Base-by-base conservation (phyloP, 2,888 invertebrate species). In the Drosophila paucipuncta region DNA sequence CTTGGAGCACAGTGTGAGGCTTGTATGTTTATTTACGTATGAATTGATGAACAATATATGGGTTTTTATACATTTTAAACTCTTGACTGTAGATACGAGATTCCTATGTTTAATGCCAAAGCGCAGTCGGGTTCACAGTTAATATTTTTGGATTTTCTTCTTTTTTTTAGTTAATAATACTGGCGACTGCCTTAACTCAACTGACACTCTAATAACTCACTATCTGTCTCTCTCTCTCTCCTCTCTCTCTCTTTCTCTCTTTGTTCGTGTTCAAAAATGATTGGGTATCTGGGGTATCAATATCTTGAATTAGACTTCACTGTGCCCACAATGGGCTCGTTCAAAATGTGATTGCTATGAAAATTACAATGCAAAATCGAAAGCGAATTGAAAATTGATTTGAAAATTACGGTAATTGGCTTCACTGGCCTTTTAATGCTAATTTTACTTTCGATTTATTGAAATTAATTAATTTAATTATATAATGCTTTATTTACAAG, bases 21-120 rank as follows among this genome's bases (percentile, higher is more conserved):
- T 39, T 13, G 13, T 10, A 73, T 89, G 73, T 74, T 72, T 73
- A 62, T 69, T 90, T 88, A 88, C 83, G 77, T 83, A 88, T 81
- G 84, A 70, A 73, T 89, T 64, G 68, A 69, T 75, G 83, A 82
- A 68, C 73, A 82, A 58, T 74, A 55, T 83, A 28, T 71, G 58
- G 52, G 53, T 47, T 47, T 39, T 28, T 58, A 61, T 69, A 67
- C 57, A 70, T 57, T 66, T 68, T 65, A 43, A 50, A 47, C 55
- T 61, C 13, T 63, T 47, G 18, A 22, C n/a, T 50, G 39, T 30
- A 55, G 31, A 49, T 54, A 37, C 31, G 28, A 39, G 47, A 61
- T 64, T 52, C 31, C 50, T 73, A 74, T 60, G 43, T 65, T 68
- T 57, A 50, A 57, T 74, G 75, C 63, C 58, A 76, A 76, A 65